Conservation (phyloP, 2,113 vertebrate species). For the Abramis brama region DNA sequence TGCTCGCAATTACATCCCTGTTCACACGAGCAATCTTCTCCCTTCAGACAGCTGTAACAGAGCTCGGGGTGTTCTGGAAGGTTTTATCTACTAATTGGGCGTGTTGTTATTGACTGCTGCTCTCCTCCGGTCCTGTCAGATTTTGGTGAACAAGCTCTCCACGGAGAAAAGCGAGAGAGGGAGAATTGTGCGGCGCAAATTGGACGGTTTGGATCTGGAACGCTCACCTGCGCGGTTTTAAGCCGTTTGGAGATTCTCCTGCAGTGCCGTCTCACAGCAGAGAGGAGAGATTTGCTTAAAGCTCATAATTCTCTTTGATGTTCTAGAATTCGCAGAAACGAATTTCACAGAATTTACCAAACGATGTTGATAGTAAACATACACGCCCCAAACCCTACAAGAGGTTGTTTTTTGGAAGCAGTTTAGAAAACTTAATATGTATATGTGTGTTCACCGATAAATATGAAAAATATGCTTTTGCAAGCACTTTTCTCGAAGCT, state of each 20-base stretch:
- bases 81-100: slow-evolving; percentile 42
- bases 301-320: slow-evolving; percentile 18
- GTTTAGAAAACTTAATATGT: neutral
- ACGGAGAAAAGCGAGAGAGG: slow-evolving; percentile 2
- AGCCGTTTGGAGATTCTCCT: slow-evolving; percentile 5
- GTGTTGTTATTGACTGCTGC: slow-evolving; percentile 40
- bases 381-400: neutral
- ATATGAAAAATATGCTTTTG: neutral
- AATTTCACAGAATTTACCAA: slow-evolving; percentile 32
- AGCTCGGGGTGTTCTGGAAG: slow-evolving; percentile 25
- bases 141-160: slow-evolving; percentile 32
- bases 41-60: slow-evolving; percentile 24
- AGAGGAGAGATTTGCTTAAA: slow-evolving; percentile 17
- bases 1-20: neutral
- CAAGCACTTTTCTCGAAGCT: too few species aligned
- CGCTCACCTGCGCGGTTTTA: slow-evolving; percentile 3
- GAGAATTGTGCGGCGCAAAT: neutral
- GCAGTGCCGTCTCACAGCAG: neutral
- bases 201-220: slow-evolving; percentile 5
- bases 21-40: slow-evolving; percentile 22
- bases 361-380: slow-evolving; percentile 32
- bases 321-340: slow-evolving; percentile 1
- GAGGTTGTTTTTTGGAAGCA: neutral
- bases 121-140: slow-evolving; percentile 36
- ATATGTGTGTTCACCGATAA: neutral